These are phyloP conservation scores for Uropsilus gracilis DNA, from an alignment of 2,113 vertebrate genomes.

Conservation along the genomic window DNA sequence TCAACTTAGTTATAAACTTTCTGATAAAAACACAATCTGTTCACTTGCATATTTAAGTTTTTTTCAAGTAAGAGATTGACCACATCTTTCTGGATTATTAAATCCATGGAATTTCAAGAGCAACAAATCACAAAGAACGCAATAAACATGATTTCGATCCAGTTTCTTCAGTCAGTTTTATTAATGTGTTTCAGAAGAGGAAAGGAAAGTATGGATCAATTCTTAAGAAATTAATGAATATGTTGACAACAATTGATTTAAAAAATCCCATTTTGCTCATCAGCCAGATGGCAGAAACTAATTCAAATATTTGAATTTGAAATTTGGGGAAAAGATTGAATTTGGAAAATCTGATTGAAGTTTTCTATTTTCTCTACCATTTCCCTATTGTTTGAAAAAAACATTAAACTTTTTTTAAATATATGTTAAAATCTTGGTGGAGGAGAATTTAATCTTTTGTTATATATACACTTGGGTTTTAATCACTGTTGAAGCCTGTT, in stretches of 20 bases:
- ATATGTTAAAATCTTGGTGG: neutral
- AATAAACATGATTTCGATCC: neutral
- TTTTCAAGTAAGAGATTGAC: neutral
- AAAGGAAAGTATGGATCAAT: conserved; percentile 5
- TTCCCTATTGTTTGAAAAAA: conserved; percentile 14
- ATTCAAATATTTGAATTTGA: conserved; percentile 65
- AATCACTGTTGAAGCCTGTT: neutral
- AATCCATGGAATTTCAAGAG: conserved; percentile 22
- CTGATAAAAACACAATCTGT: neutral
- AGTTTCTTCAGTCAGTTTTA: conserved; percentile 34
- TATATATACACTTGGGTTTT: conserved; percentile 24
- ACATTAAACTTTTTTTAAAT: neutral
- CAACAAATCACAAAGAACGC: conserved; percentile 39
- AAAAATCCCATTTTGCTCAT: conserved; percentile 49
- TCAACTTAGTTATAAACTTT: neutral
- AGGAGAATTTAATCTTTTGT: neutral
- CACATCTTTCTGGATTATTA: neutral
- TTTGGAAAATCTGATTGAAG: conserved; percentile 55
- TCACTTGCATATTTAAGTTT: neutral
- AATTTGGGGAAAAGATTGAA: conserved; percentile 51
- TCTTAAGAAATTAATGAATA: conserved; percentile 68
- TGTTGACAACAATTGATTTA: conserved; percentile 65
- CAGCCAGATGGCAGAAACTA: conserved; percentile 52
- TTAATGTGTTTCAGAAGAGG: conserved; percentile 27
- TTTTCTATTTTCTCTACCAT: conserved; percentile 39